These are phyloP conservation scores for Lymantria dispar DNA, from an alignment of 2,888 invertebrate species.

Conservation along the genomic window DNA sequence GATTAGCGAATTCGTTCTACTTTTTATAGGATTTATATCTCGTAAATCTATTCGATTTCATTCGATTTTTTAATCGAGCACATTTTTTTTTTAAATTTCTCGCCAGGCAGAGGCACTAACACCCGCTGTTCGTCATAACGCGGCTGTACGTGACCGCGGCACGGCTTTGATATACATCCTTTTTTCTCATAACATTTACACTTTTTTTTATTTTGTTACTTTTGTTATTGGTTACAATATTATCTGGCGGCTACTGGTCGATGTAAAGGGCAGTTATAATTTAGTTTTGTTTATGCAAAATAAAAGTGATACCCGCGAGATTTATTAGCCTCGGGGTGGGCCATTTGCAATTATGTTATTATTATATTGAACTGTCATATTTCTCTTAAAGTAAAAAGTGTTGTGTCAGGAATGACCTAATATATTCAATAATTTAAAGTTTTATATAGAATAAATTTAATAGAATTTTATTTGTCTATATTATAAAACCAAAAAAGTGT, in stretches of 20 bases:
- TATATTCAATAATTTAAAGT: too few species aligned
- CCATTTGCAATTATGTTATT: slow-evolving; percentile 35
- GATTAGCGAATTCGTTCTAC: slow-evolving; percentile 52
- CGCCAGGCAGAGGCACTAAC: slow-evolving; percentile 44
- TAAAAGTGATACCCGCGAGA: slow-evolving; percentile 69
- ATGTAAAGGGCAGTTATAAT: slow-evolving; percentile 73
- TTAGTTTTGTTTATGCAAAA: slow-evolving; percentile 81
- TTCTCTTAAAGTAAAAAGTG: slow-evolving; percentile 23
- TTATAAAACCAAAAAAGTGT: too few species aligned
- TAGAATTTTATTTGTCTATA: too few species aligned
- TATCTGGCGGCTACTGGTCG: slow-evolving; percentile 78
- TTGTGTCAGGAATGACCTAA: neutral
- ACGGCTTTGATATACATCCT: slow-evolving; percentile 67
- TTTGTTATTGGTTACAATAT: slow-evolving; percentile 78
- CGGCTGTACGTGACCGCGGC: slow-evolving; percentile 77
- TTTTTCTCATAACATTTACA: slow-evolving; percentile 59
- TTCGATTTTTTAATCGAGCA: slow-evolving; percentile 50
- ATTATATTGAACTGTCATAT: slow-evolving; percentile 24
- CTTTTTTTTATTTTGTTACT: slow-evolving; percentile 68
- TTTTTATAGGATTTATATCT: slow-evolving; percentile 40
- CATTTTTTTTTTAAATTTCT: slow-evolving; percentile 67
- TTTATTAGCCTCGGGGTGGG: slow-evolving; percentile 66
- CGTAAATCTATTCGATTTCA: slow-evolving; percentile 46
- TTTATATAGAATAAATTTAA: too few species aligned
- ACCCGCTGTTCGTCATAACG: slow-evolving; percentile 78